phyloP scores from a whole-genome alignment of 2,113 vertebrate species.

The Steatornis caripensis region DNA sequence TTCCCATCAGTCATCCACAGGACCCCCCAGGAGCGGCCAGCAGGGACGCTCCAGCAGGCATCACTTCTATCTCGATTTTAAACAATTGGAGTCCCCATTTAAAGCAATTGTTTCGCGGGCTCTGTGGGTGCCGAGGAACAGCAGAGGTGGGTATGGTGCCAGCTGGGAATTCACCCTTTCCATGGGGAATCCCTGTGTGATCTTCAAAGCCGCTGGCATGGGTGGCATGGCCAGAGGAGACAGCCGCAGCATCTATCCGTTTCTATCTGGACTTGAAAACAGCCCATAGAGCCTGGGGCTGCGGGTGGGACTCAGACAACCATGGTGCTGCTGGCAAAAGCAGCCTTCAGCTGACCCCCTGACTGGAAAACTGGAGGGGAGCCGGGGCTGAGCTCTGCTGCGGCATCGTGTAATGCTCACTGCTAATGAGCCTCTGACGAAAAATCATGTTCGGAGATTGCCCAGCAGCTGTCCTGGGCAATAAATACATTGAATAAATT shows the following conservation, averaged over 20 bases:
- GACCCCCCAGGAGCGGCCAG: background rate
- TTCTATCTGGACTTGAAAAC: background rate
- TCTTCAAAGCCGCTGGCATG: background rate
- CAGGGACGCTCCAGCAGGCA: background rate
- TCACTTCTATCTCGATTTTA: background rate
- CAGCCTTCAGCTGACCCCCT: background rate
- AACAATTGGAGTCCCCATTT: background rate
- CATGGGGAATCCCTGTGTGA: conserved; percentile 4
- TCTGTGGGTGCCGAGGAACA: background rate
- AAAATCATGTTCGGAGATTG: background rate
- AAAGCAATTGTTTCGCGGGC: background rate
- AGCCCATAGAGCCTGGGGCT: background rate
- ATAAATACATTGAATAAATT: background rate
- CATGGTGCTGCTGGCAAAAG: background rate
- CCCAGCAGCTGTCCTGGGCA: background rate
- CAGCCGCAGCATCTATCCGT: fast-evolving
- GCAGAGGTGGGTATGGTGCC: background rate
- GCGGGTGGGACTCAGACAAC: background rate
- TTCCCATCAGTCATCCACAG: background rate
- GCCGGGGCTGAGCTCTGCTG: background rate
- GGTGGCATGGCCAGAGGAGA: background rate
- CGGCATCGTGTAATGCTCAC: background rate
- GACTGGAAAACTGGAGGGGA: background rate
- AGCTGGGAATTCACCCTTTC: conserved; percentile 35
- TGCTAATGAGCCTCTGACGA: background rate